phyloP scores from a whole-genome alignment of 2,113 vertebrate genomes.

The Strix uralensis region DNA sequence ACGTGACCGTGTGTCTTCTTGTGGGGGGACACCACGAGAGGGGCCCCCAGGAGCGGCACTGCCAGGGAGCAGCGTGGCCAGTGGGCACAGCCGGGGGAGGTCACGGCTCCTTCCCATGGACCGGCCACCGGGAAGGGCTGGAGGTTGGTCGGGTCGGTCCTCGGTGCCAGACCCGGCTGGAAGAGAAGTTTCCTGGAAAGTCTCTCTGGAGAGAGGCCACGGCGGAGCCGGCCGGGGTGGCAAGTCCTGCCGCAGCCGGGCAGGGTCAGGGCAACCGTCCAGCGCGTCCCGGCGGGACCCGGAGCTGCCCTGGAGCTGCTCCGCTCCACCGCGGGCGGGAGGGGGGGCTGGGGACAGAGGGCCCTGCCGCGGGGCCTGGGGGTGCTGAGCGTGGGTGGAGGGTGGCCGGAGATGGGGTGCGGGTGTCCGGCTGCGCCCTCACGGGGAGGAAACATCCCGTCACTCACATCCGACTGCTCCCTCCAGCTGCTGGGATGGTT shows the following conservation, averaged over 20 bases:
- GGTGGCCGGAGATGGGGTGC: background rate
- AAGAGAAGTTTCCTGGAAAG: background rate
- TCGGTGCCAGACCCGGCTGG: background rate
- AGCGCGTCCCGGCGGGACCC: background rate
- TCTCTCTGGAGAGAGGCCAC: background rate
- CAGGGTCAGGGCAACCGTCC: background rate
- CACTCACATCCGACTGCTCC: background rate
- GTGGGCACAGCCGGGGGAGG: background rate
- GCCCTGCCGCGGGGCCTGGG: accelerated
- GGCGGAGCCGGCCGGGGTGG: accelerated
- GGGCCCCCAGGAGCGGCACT: background rate
- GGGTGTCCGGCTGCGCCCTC: background rate
- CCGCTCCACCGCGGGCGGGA: accelerated
- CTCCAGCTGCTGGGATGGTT: background rate
- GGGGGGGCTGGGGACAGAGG: background rate
- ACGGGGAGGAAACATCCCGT: accelerated
- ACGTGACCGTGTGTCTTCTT: slow-evolving; percentile 26
- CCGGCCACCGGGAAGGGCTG: accelerated
- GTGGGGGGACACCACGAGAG: background rate
- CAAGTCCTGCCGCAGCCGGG: background rate
- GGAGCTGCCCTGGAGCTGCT: background rate
- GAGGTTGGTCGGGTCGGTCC: accelerated
- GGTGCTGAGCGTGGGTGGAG: background rate
- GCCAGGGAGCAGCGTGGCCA: background rate
- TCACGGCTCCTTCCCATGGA: accelerated